Evolutionary conservation across 2,888 invertebrate species (phyloP), one percentile per base, ranked within the genome.

Genomic region (Drosophila antonietae): DNA sequence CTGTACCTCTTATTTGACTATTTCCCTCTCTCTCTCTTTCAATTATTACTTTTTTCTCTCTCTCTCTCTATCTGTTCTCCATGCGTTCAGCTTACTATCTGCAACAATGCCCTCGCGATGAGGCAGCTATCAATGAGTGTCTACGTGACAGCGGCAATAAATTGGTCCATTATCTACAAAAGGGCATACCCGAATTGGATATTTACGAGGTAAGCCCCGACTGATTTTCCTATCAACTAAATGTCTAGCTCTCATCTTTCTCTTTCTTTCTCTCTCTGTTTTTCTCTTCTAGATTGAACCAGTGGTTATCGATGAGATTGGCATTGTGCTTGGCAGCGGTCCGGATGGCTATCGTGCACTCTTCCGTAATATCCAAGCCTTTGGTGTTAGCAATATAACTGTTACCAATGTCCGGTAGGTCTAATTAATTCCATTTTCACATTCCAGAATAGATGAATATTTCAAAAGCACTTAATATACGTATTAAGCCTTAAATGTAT

Each of bases 281-380:
- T 18, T 12, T 23, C 7, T 14, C 46, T 41, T 2, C 92, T 92
- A 95, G 95, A 95, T 96, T 5, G 97, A 97, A 88, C 96, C 97
- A 0, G 95, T 97, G 65, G 93, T 96, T n/a, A 95, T 97, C 65
- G 97, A 97, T 90, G 96, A 97, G 92, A 95, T 97, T 68, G 95
- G 96, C 41, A 96, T 97, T 75, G 95, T 96, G 0, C 93, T 97
- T 73, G 97, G 97, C 51, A 95, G 94, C 33, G 97, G 97, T 0
- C 96, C 97, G 0, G 96, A 97, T 90, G 97, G 97, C 0, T 97
- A 97, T 93, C 94, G 96, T 56, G 97, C 97, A 2, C 95, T 95
- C 47, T 97, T 97, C 93, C 95, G 95, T 73, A 95, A 97, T 84
- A 96, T 97, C 81, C 94, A 96, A 78, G 97, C 97, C 0, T 96